Conservation (phyloP, 2,888 invertebrate species). For the Monopis laevigella region DNA sequence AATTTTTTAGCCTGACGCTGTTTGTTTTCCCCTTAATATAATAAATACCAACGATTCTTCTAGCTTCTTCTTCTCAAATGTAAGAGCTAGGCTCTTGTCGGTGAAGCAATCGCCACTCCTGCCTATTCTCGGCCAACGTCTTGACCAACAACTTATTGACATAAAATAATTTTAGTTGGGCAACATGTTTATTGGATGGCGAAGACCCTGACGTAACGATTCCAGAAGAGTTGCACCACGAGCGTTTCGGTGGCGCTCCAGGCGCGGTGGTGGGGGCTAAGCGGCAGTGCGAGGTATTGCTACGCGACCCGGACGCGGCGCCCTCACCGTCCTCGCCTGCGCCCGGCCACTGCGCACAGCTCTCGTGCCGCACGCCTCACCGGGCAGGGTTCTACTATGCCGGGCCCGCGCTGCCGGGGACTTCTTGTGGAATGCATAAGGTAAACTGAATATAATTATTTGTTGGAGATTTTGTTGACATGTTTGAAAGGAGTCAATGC, state of each 20-base stretch:
- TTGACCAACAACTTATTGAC: too few relatives aligned
- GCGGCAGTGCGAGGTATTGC: slow-evolving; percentile 75
- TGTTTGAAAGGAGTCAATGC: too few relatives aligned
- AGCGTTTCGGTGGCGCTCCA: slow-evolving; percentile 70
- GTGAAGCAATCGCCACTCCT: too few relatives aligned
- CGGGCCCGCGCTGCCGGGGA: slow-evolving; percentile 86
- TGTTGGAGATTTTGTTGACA: too few relatives aligned
- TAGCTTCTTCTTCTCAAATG: too few relatives aligned
- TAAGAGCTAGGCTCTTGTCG: too few relatives aligned
- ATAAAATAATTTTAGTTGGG: slow-evolving; percentile 60
- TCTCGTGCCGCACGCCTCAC: slow-evolving; percentile 77
- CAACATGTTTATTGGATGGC: slow-evolving; percentile 72
- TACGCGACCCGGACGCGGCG: slow-evolving; percentile 74
- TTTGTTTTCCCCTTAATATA: too few relatives aligned
- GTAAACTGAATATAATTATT: slow-evolving; percentile 36
- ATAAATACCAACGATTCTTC: too few relatives aligned
- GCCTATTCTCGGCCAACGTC: too few relatives aligned
- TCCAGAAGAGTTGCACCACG: slow-evolving; percentile 66
- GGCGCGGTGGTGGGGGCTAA: slow-evolving; percentile 78
- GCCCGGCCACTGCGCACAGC: slow-evolving; percentile 67
- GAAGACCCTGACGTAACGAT: slow-evolving; percentile 43
- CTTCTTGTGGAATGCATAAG: slow-evolving; percentile 72
- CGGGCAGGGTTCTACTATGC: slow-evolving; percentile 79
- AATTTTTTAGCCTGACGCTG: too few relatives aligned
- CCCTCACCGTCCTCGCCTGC: slow-evolving; percentile 35